phyloP scores from a whole-genome alignment of 2,797 vertebrate genomes.

The Heteromormyrus szaboi region DNA sequence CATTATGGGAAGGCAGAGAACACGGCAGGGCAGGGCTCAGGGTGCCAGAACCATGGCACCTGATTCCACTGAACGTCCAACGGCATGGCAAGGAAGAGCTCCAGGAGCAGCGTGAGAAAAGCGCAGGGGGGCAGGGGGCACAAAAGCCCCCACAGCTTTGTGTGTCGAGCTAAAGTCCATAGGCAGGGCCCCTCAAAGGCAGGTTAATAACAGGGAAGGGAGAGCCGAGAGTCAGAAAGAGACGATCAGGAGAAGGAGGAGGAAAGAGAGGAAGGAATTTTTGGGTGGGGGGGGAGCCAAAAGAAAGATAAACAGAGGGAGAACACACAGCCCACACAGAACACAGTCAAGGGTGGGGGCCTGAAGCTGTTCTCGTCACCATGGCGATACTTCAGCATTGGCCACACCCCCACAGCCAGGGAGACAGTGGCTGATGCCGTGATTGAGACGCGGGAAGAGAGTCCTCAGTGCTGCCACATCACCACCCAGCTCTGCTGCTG shows the following conservation, averaged over 20 bases:
- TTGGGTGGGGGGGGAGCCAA: neutral
- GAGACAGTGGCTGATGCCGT: conserved; percentile 39
- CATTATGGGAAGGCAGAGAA: neutral
- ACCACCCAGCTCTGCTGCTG: neutral
- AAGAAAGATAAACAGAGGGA: neutral
- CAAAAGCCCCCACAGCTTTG: neutral
- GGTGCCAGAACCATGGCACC: neutral
- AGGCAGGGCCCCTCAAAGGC: neutral
- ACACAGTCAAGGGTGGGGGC: neutral
- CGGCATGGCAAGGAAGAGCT: neutral
- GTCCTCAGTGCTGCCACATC: neutral
- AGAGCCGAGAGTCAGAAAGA: neutral
- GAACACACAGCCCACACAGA: neutral
- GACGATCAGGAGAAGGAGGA: conserved; percentile 25
- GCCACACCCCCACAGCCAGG: conserved; percentile 35
- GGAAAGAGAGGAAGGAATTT: neutral
- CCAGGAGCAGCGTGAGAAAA: neutral
- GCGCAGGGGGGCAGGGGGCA: neutral
- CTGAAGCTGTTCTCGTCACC: conserved; percentile 52
- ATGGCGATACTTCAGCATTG: conserved; percentile 52
- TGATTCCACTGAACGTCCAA: neutral
- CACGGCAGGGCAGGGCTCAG: neutral
- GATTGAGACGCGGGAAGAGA: conserved; percentile 37
- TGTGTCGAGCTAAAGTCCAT: neutral
- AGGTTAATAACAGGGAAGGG: neutral